These are phyloP conservation scores for Elephantulus edwardii DNA, from an alignment of 2,113 vertebrate genomes.

Conservation along the genomic window DNA sequence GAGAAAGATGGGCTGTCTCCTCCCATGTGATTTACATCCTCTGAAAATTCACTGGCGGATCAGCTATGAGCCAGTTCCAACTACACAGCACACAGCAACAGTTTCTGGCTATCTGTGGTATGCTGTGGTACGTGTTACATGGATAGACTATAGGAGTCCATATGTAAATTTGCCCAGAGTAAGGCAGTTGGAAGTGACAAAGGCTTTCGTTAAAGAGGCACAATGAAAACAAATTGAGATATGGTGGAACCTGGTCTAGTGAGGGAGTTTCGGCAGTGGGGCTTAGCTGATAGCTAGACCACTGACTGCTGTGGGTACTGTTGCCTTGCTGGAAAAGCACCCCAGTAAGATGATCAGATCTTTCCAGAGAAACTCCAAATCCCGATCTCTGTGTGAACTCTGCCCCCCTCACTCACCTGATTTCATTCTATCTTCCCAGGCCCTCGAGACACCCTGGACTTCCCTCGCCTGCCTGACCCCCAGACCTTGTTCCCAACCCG, in stretches of 20 bases:
- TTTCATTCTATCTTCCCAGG: conserved; percentile 76
- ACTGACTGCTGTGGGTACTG: too few species aligned
- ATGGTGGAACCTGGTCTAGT: not conserved
- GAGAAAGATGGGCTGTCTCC: too few species aligned
- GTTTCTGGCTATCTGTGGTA: too few species aligned
- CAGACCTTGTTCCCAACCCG: conserved; percentile 82
- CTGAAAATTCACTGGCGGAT: too few species aligned
- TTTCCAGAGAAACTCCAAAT: not conserved
- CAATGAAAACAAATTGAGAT: too few species aligned
- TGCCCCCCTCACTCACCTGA: not conserved
- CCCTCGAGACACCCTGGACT: conserved; percentile 82
- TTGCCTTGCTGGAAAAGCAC: not conserved
- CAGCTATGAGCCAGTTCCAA: too few species aligned
- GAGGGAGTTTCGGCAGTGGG: too few species aligned
- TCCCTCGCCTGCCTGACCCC: conserved; percentile 88
- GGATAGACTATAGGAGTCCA: too few species aligned
- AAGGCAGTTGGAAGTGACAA: too few species aligned
- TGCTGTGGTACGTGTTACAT: too few species aligned
- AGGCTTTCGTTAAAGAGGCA: not conserved
- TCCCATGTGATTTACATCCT: too few species aligned
- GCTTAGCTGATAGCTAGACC: fast-evolving
- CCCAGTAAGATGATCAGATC: not conserved
- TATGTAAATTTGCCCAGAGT: not conserved
- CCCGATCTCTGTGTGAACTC: not conserved
- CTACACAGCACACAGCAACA: too few species aligned